These are phyloP conservation scores for Sesamia nonagrioides DNA, from an alignment of 1,140 invertebrate genomes.

Conservation along the genomic window DNA sequence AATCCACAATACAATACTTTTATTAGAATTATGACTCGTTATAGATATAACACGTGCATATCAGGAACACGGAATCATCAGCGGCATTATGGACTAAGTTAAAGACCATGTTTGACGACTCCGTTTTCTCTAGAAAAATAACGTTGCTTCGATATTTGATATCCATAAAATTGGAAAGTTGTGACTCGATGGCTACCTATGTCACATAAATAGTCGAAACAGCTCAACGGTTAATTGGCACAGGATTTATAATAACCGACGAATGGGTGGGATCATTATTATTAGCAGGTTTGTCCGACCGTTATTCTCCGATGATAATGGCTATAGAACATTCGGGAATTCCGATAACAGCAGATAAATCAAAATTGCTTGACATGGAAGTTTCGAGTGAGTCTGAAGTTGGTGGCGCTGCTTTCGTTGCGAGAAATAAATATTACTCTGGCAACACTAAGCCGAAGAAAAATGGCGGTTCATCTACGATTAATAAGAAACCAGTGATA, in stretches of 20 bases:
- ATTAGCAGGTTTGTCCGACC: constrained; percentile 53
- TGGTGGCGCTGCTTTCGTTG: constrained; percentile 4
- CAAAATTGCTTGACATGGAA: constrained; percentile 53
- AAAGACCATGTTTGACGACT: constrained; percentile 51
- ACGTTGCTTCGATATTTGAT: constrained; percentile 49
- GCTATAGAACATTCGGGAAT: constrained; percentile 52
- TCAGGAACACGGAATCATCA: constrained; percentile 28
- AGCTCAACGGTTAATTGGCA: constrained; percentile 48
- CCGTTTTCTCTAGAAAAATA: constrained; percentile 52
- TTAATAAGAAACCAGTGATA: constrained; percentile 19
- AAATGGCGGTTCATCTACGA: neutral
- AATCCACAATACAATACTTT: too few relatives aligned
- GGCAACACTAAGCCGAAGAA: constrained; percentile 29
- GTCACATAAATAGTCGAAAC: constrained; percentile 57
- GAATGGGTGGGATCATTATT: constrained; percentile 31
- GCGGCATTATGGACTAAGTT: constrained; percentile 50
- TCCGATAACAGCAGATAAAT: constrained; percentile 51
- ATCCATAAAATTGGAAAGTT: constrained; percentile 49
- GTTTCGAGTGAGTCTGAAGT: neutral
- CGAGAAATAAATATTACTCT: constrained; percentile 18
- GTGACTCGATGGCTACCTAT: constrained; percentile 51
- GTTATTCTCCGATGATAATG: constrained; percentile 53
- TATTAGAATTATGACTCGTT: too few relatives aligned
- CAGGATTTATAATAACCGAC: constrained; percentile 48
- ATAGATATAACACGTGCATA: too few relatives aligned